A percentile compares a stretch with the other conserved stretches of the same genome.
phyloP scores from a whole-genome alignment of 2,113 vertebrate species.

The Amia ocellicauda region DNA sequence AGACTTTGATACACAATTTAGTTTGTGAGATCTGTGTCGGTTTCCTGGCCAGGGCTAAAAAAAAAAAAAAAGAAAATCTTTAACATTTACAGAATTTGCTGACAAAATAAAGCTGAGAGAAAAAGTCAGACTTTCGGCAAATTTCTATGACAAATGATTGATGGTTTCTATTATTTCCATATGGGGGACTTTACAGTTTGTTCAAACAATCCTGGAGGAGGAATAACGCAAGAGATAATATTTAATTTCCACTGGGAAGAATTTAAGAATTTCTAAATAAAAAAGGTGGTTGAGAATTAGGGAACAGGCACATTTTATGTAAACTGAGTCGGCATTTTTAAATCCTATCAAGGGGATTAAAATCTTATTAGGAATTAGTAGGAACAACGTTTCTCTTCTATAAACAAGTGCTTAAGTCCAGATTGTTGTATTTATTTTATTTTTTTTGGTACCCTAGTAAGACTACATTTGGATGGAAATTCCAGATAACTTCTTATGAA shows the following conservation, averaged over 20 bases:
- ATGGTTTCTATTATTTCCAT: constrained; percentile 40
- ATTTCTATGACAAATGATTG: constrained; percentile 34
- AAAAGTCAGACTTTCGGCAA: constrained; percentile 37
- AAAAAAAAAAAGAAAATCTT: neutral
- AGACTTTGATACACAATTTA: constrained; percentile 10
- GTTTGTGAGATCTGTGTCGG: neutral
- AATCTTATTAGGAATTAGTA: constrained; percentile 7
- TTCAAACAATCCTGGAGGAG: constrained; percentile 34
- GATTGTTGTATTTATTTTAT: neutral
- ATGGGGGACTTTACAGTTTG: constrained; percentile 31
- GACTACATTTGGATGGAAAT: neutral
- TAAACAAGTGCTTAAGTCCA: neutral
- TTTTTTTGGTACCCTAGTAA: neutral
- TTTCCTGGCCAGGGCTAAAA: constrained; percentile 36
- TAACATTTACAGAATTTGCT: constrained; percentile 36
- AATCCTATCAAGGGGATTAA: neutral
- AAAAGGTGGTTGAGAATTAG: constrained; percentile 18
- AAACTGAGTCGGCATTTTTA: constrained; percentile 1
- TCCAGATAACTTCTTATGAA: no score
- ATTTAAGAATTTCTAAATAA: constrained; percentile 39
- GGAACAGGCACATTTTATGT: constrained; percentile 22
- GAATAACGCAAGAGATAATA: constrained; percentile 45
- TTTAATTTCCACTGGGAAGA: constrained; percentile 43
- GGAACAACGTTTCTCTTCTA: neutral
- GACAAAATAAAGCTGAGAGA: constrained; percentile 36